These are phyloP conservation scores for Riptortus pedestris DNA, from an alignment of 1,140 invertebrate species.

Conservation along the genomic window DNA sequence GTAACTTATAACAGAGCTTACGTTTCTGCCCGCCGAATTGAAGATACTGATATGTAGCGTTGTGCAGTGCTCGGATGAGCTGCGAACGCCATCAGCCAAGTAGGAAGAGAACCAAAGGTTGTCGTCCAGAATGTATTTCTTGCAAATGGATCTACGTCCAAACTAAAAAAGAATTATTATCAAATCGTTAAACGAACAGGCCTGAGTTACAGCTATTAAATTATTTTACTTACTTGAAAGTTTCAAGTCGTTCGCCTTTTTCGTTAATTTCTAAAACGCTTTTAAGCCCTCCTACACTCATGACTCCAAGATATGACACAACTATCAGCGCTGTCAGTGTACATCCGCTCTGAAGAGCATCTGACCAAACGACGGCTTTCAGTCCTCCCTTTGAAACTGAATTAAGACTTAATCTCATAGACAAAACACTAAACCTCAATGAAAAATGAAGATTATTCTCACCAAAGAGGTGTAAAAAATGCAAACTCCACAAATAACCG, in stretches of 20 bases:
- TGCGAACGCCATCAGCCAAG: constrained; percentile 67
- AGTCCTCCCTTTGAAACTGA: constrained; percentile 48
- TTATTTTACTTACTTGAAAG: constrained; percentile 56
- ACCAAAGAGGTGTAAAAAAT: constrained; percentile 35
- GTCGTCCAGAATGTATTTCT: constrained; percentile 73
- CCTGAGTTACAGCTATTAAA: no score
- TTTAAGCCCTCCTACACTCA: constrained; percentile 46
- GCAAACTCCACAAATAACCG: constrained; percentile 32
- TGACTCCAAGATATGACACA: constrained; percentile 21
- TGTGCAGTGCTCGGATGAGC: constrained; percentile 84
- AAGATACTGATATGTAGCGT: constrained; percentile 63
- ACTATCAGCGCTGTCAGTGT: constrained; percentile 54
- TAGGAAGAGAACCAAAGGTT: constrained; percentile 65
- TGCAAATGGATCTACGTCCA: constrained; percentile 54
- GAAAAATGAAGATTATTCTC: no score
- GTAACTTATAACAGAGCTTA: no score
- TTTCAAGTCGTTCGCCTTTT: constrained; percentile 47
- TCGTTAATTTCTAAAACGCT: constrained; percentile 45
- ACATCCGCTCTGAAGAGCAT: constrained; percentile 69
- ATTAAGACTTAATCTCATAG: no score
- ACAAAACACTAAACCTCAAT: no score
- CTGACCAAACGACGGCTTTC: constrained; percentile 75
- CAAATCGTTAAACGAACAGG: no score
- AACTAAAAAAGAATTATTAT: constrained; percentile 46
- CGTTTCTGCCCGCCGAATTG: constrained; percentile 50